Conservation (phyloP, 1,140 invertebrate genomes). For the Stegodyphus dumicola region DNA sequence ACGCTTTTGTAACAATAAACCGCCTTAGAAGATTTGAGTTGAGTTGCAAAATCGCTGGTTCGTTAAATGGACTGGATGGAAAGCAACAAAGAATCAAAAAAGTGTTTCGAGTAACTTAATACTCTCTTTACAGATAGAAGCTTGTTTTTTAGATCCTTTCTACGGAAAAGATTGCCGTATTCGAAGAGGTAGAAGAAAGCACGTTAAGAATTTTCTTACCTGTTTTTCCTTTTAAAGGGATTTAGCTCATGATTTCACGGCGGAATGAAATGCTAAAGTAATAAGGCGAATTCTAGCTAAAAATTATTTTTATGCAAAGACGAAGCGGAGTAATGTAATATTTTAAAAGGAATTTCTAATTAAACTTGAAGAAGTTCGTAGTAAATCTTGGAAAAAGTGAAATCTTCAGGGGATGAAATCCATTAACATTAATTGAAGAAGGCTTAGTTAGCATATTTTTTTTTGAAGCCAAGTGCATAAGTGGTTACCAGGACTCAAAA, state of each 20-base stretch:
- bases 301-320: not conserved
- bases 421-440: not conserved
- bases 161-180: conserved; percentile 50
- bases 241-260: too few species aligned
- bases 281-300: too few species aligned
- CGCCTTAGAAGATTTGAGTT: not conserved
- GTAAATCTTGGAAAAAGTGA: not conserved
- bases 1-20: conserved; percentile 11
- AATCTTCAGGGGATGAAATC: not conserved
- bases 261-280: too few species aligned
- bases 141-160: not conserved
- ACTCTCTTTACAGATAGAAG: not conserved
- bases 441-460: too few species aligned
- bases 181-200: not conserved
- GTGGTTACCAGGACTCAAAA: too few species aligned
- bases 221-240: not conserved
- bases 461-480: too few species aligned
- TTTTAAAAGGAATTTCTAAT: not conserved
- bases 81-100: not conserved
- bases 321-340: not conserved
- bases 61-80: not conserved
- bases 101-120: conserved; percentile 15
- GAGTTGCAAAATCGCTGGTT: not conserved
- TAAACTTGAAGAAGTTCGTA: not conserved
- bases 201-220: not conserved